Evolutionary conservation across 2,888 invertebrate species (phyloP), one percentile per base, ranked within the genome.

Genomic region (Oegoconia quadripuncta): DNA sequence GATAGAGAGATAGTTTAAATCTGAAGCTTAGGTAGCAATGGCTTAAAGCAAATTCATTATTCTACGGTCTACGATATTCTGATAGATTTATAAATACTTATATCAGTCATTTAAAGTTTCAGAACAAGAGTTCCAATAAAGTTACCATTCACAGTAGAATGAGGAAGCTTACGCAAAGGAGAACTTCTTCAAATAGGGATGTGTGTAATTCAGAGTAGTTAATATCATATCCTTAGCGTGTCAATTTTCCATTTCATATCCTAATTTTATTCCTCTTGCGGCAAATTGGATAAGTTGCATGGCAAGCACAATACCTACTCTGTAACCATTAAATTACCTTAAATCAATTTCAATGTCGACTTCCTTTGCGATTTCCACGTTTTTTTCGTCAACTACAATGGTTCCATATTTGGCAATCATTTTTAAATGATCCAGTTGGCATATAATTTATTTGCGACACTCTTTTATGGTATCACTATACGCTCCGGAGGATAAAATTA

Each of bases 331-430:
- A 49, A 52, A 58, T 60, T 78, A 82, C 81, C 82, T 81, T 50
- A 67, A 50, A 54, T 65, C 55, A 46, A 68, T 64, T 55, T 75
- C 70, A 46, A 58, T 61, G 44, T 65, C 61, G 32, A 59, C 61
- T 52, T 67, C 70, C 50, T 70, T 64, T 42, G 60, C 64, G 48
- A 52, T 64, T 45, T 73, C 68, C 44, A 62, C 55, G 34, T 48
- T 52, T 55, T 66, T 64, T 35, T 66, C 72, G 40, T 68, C 64
- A 16, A 54, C 59, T 42, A 73, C 73, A 25, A 77, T 84, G 6
- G 86, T 67, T 42, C 86, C 86, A 53, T 86, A 86, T 58, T 75
- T 83, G 2, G 68, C 63, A 66, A 64, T 73, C 80, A 80, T 79
- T 53, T 57, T 74, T 37, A 9, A 22, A 9, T 3, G 9, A 9